Evolutionary conservation across 2,113 vertebrate genomes (phyloP).

Genomic region (Hypomesus transpacificus): DNA sequence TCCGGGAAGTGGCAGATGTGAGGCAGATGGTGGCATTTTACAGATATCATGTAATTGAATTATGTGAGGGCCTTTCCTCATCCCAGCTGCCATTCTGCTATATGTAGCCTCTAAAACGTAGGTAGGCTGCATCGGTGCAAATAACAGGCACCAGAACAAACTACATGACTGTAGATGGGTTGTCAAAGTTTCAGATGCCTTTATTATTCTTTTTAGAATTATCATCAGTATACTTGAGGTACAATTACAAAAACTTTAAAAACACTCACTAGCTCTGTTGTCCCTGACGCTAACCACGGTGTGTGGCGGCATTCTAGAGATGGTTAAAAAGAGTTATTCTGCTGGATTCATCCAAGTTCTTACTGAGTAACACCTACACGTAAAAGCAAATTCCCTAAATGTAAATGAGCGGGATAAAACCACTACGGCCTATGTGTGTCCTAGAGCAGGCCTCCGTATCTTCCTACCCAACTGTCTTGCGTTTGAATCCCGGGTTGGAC

Average conservation of each 20-base stretch:
- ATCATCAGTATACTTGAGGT: background rate
- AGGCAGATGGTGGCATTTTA: constrained; percentile 55
- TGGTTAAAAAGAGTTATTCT: background rate
- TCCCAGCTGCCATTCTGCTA: background rate
- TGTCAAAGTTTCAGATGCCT: background rate
- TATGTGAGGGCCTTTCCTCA: background rate
- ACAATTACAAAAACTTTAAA: background rate
- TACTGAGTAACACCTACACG: background rate
- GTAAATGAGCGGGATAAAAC: background rate
- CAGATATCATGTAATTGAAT: constrained; percentile 44
- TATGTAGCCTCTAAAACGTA: background rate
- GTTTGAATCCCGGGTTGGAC: too few species aligned
- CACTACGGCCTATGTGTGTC: background rate
- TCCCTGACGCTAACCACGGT: background rate
- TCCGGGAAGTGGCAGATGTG: constrained; percentile 59
- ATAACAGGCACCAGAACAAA: too few species aligned
- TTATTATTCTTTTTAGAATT: constrained; percentile 1
- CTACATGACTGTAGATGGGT: too few species aligned
- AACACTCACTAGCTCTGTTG: background rate
- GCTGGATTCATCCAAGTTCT: background rate
- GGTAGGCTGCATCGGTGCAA: too few species aligned
- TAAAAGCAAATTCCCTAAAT: background rate
- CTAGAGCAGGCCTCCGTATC: too few species aligned
- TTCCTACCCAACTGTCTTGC: too few species aligned
- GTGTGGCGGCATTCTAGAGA: background rate